These are phyloP conservation scores for Zootermopsis nevadensis DNA, from an alignment of 2,888 invertebrate species.

Conservation along the genomic window DNA sequence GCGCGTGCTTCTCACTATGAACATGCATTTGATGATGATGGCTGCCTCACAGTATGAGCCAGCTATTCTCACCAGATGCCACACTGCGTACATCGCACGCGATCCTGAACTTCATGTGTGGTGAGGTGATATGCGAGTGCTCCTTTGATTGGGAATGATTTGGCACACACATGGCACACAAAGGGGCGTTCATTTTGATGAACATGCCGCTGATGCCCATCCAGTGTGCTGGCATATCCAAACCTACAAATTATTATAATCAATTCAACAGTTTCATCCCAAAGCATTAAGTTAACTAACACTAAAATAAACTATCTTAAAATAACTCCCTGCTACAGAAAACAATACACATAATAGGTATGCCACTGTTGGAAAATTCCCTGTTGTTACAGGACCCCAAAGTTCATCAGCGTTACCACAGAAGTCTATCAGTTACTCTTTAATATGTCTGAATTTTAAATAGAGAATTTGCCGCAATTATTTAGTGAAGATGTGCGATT, in stretches of 20 bases:
- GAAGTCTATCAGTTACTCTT: too few relatives aligned
- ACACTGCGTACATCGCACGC: constrained; percentile 40
- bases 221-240: constrained; percentile 42
- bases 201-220: constrained; percentile 41
- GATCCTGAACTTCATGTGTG: constrained; percentile 37
- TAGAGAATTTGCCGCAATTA: too few relatives aligned
- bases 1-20: background rate
- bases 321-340: too few relatives aligned
- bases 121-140: constrained; percentile 42
- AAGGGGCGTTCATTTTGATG: constrained; percentile 42
- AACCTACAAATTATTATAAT: constrained; percentile 19
- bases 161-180: constrained; percentile 43
- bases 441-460: too few relatives aligned
- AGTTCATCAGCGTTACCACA: too few relatives aligned
- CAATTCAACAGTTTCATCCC: background rate
- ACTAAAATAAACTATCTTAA: too few relatives aligned
- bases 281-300: too few relatives aligned
- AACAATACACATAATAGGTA: too few relatives aligned
- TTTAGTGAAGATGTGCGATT: too few relatives aligned
- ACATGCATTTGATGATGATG: background rate
- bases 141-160: constrained; percentile 43
- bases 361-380: too few relatives aligned
- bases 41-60: background rate
- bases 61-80: constrained; percentile 40
- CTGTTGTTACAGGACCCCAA: too few relatives aligned